A percentile compares a stretch with the other conserved stretches of the same genome.
Conservation (phyloP, 2,113 vertebrate species). For the human (Homo sapiens) region GRCh38 chr16:474001-474500, state of each 20-base stretch:
- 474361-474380: background rate
- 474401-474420: background rate
- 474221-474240: background rate
- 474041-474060: background rate
- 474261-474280: background rate
- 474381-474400: background rate
- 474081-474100: background rate
- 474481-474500: background rate
- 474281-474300: background rate
- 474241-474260: background rate
- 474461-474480: background rate
- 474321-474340: no score
- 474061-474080: background rate
- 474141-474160: background rate
- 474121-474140: background rate
- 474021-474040: background rate
- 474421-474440: background rate
- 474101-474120: background rate
- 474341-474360: background rate
- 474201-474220: background rate
- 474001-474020: background rate
- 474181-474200: background rate
- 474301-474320: accelerated
- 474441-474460: background rate
- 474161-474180: background rate